A percentile compares a stretch with the other conserved stretches of the same genome.
Evolutionary conservation across 2,888 invertebrate species (phyloP).

Genomic region (Drymonia ruficornis): DNA sequence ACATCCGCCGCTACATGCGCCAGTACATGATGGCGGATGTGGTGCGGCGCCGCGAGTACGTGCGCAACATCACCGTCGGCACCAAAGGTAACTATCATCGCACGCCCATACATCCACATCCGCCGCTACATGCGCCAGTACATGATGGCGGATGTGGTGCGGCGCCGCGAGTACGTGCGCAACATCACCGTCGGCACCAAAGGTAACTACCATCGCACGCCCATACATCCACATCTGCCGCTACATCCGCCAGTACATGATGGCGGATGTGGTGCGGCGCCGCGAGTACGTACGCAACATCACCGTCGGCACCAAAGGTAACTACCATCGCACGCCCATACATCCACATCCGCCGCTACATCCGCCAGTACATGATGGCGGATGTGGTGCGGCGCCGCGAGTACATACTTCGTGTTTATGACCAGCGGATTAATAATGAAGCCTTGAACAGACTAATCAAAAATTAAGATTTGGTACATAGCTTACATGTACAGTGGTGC

Average conservation of each 20-base stretch:
- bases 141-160: constrained; percentile 92
- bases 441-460: too few species aligned
- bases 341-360: constrained; percentile 49
- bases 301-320: too few species aligned
- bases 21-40: constrained; percentile 96
- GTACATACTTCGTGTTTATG: too few species aligned
- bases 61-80: constrained; percentile 84
- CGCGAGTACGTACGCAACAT: neutral
- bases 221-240: constrained; percentile 24
- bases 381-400: constrained; percentile 85
- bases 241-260: constrained; percentile 91
- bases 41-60: constrained; percentile 91
- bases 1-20: constrained; percentile 87
- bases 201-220: too few species aligned
- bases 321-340: too few species aligned
- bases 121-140: constrained; percentile 87
- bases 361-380: constrained; percentile 93
- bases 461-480: too few species aligned
- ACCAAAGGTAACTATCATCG: too few species aligned
- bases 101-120: constrained; percentile 6
- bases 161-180: neutral
- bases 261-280: constrained; percentile 88
- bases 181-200: neutral
- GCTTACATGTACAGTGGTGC: too few species aligned
- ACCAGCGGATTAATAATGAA: too few species aligned